Evolutionary conservation across 2,888 invertebrate genomes (phyloP).

Genomic region (Portevinia maculata): DNA sequence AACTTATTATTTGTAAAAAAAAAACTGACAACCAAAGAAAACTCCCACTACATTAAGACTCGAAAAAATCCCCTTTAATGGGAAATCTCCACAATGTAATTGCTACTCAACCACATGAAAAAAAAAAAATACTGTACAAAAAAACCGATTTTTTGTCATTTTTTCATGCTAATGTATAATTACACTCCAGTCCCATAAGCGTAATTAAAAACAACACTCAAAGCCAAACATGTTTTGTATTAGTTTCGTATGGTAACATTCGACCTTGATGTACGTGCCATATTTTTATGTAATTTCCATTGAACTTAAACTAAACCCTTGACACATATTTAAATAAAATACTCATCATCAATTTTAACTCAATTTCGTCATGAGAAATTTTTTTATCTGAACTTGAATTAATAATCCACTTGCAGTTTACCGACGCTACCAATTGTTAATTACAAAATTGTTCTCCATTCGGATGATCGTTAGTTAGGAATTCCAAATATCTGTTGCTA

Average conservation of each 20-base stretch:
- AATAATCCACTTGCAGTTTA: not conserved
- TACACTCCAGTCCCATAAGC: slow-evolving; percentile 35
- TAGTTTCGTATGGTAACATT: slow-evolving; percentile 3
- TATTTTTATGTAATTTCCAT: slow-evolving; percentile 1
- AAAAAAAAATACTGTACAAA: slow-evolving; percentile 1
- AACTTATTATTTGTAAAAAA: not conserved
- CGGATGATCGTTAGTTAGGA: not conserved
- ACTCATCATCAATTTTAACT: not conserved
- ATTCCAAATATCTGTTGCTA: not conserved
- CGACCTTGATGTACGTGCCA: slow-evolving; percentile 11
- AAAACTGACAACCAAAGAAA: not conserved
- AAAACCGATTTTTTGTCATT: slow-evolving; percentile 43
- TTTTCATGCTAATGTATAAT: slow-evolving; percentile 58
- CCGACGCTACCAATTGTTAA: not conserved
- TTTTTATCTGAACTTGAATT: not conserved
- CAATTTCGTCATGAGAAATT: not conserved
- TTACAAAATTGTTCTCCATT: not conserved
- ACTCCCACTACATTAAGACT: not conserved
- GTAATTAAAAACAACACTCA: slow-evolving; percentile 47
- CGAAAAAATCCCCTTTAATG: slow-evolving; percentile 8
- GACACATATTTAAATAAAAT: slow-evolving; percentile 10
- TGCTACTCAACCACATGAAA: slow-evolving; percentile 17
- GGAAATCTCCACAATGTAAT: slow-evolving; percentile 14
- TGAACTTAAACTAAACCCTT: slow-evolving; percentile 6
- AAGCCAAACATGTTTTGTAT: slow-evolving; percentile 36